Percentiles rank a stretch among this genome's conserved stretches.
Conservation (phyloP, 2,113 vertebrate genomes). For the Furnarius figulus region DNA sequence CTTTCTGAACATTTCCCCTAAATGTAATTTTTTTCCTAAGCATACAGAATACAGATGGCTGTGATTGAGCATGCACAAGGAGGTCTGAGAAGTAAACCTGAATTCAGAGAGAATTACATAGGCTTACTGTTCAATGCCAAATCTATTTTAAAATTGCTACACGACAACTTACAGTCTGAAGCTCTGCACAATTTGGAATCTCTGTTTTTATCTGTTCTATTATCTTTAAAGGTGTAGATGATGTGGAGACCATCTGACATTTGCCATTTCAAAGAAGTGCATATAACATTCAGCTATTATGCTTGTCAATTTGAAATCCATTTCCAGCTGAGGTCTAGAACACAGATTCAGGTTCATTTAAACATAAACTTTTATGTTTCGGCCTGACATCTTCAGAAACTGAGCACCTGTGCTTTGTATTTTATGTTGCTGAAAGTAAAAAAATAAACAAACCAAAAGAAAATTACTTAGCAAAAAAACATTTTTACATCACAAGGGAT, state of each 20-base stretch:
- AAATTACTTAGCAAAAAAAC: neutral
- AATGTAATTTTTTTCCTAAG: neutral
- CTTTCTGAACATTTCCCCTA: neutral
- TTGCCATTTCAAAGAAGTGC: neutral
- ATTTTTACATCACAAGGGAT: neutral
- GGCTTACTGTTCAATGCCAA: slow-evolving; percentile 1
- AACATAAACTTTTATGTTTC: slow-evolving; percentile 42
- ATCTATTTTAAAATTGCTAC: slow-evolving; percentile 43
- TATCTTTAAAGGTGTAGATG: slow-evolving; percentile 11
- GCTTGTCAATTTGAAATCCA: slow-evolving; percentile 29
- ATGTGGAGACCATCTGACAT: neutral
- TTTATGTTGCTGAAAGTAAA: neutral
- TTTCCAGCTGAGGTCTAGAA: slow-evolving; percentile 46
- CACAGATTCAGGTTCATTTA: slow-evolving; percentile 8
- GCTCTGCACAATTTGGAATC: neutral
- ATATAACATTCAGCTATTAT: neutral
- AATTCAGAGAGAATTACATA: neutral
- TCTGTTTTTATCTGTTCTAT: neutral
- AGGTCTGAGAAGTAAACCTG: neutral
- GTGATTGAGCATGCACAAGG: neutral
- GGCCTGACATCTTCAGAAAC: neutral
- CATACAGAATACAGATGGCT: neutral
- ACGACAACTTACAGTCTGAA: neutral
- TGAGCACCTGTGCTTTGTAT: neutral
- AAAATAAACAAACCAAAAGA: neutral